Evolutionary conservation across 2,797 vertebrate genomes (phyloP).

Genomic region (Cynopterus sphinx): DNA sequence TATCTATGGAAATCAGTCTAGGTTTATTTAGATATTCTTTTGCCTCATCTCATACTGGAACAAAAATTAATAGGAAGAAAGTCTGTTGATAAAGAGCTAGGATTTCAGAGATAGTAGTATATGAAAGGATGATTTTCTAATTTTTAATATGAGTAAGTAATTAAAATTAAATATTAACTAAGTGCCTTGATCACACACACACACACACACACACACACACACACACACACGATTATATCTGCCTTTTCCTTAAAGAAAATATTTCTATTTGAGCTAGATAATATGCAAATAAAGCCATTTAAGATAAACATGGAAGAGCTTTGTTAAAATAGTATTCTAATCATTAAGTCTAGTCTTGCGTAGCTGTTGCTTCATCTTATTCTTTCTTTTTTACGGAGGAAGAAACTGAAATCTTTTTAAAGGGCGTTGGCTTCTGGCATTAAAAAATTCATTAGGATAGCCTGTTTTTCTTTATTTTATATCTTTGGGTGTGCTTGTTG

Average conservation of each 20-base stretch:
- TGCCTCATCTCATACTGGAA: neutral
- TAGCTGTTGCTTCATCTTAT: neutral
- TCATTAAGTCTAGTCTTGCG: neutral
- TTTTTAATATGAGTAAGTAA: neutral
- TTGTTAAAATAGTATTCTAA: neutral
- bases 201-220: too few species aligned
- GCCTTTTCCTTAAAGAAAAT: neutral
- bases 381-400: neutral
- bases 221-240: neutral
- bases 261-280: neutral
- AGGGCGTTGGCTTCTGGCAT: neutral
- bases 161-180: neutral
- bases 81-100: neutral
- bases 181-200: neutral
- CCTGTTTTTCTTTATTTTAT: neutral
- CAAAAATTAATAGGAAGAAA: neutral
- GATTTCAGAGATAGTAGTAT: neutral
- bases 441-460: neutral
- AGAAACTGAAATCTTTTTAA: neutral
- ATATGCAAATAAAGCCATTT: neutral
- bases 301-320: neutral
- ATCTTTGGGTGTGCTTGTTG: neutral
- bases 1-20: neutral
- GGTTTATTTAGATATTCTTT: neutral
- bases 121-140: neutral